A percentile compares a stretch with the other conserved stretches of the same genome.
Conservation (phyloP, 2,113 vertebrate species). For the Gopherus evgoodei region DNA sequence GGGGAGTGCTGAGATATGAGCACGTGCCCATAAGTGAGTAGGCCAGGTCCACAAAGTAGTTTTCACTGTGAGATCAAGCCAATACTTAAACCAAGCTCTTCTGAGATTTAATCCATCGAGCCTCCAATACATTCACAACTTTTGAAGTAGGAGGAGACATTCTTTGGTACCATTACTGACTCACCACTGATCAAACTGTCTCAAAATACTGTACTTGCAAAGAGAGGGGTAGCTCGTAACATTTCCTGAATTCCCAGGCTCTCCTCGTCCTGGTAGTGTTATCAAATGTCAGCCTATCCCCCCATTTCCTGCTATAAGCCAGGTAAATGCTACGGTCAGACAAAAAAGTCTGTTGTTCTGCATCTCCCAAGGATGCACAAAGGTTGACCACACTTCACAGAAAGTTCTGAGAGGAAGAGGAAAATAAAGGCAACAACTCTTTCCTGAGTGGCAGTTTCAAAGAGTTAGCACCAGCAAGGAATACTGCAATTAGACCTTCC, state of each 20-base stretch:
- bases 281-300: not conserved
- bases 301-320: not conserved
- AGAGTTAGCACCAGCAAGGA: not conserved
- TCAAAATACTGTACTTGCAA: not conserved
- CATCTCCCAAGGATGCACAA: not conserved
- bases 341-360: not conserved
- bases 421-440: not conserved
- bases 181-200: not conserved
- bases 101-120: not conserved
- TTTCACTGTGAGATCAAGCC: not conserved
- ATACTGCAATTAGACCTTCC: not conserved
- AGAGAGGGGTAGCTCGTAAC: not conserved
- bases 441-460: not conserved
- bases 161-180: not conserved
- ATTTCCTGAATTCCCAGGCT: not conserved
- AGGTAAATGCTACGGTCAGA: not conserved
- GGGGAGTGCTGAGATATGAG: not conserved
- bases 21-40: not conserved
- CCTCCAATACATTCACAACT: not conserved
- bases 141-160: not conserved
- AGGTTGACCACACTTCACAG: not conserved
- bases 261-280: not conserved
- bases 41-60: not conserved
- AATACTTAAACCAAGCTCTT: not conserved
- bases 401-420: not conserved